These are phyloP conservation scores for Lepidotrigona ventralis DNA, from an alignment of 1,140 invertebrate genomes.

Conservation along the genomic window DNA sequence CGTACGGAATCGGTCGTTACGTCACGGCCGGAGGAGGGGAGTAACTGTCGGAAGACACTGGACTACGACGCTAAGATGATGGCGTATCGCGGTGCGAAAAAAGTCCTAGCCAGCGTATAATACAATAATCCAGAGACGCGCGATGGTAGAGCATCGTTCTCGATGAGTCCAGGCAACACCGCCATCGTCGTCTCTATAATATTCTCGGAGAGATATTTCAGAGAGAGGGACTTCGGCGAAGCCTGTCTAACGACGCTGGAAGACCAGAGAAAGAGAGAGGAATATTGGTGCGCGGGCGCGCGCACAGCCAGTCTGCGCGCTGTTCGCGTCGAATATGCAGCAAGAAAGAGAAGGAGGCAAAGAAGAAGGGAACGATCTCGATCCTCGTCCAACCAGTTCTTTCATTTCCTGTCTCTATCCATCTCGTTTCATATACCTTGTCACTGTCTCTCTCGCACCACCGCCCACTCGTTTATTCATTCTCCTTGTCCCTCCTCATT, in stretches of 20 bases:
- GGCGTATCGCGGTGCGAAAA: not conserved
- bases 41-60: constrained; percentile 1
- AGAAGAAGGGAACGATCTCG: constrained; percentile 47
- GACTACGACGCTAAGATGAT: not conserved
- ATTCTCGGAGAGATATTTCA: constrained; percentile 75
- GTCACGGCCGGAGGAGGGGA: not conserved
- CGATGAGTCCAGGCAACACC: constrained; percentile 37
- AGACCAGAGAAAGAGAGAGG: constrained; percentile 49
- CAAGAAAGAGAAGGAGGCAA: constrained; percentile 46
- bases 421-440: constrained; percentile 7
- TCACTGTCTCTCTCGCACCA: constrained; percentile 43
- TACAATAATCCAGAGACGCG: constrained; percentile 45
- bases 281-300: constrained; percentile 30
- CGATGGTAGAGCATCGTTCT: constrained; percentile 39
- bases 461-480: constrained; percentile 44
- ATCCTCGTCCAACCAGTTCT: constrained; percentile 54
- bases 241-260: constrained; percentile 67
- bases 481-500: constrained; percentile 11
- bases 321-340: constrained; percentile 31
- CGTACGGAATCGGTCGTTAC: not conserved
- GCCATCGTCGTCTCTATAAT: constrained; percentile 65
- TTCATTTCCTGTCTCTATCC: constrained; percentile 52
- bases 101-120: constrained; percentile 27
- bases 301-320: not conserved
- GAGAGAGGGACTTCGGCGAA: constrained; percentile 66